Conservation (phyloP, 2,113 vertebrate species). For the Cyanistes caeruleus region DNA sequence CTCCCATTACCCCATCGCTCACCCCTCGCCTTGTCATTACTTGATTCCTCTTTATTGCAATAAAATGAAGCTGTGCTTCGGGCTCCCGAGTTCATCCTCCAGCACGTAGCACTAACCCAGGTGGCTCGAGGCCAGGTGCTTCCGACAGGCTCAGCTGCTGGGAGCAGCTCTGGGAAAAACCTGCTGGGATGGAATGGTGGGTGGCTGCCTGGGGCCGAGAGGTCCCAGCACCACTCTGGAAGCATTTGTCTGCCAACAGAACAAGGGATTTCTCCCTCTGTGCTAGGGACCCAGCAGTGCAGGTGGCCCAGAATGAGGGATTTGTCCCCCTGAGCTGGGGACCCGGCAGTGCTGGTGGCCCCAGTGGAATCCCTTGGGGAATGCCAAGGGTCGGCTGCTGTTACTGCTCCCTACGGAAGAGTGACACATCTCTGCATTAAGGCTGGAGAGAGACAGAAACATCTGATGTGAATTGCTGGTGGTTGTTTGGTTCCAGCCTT, state of each 20-base stretch:
- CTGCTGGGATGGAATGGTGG: background rate
- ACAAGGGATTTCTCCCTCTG: background rate
- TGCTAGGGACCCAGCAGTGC: background rate
- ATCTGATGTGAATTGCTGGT: background rate
- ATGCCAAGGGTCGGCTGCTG: background rate
- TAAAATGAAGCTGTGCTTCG: background rate
- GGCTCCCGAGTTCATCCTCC: background rate
- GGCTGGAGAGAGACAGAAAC: background rate
- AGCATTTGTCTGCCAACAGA: background rate
- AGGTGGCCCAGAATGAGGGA: background rate
- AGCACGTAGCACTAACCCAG: fast-evolving
- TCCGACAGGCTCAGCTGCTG: fast-evolving
- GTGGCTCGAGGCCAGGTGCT: background rate
- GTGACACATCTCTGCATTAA: fast-evolving
- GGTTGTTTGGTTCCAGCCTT: background rate
- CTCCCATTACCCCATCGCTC: background rate
- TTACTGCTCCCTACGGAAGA: fast-evolving
- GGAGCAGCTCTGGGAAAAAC: background rate
- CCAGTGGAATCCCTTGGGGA: background rate
- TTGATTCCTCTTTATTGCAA: constrained; percentile 20
- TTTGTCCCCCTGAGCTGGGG: background rate
- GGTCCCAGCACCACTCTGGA: background rate
- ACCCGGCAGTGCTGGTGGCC: background rate
- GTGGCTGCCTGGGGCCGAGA: background rate
- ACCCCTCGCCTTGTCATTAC: background rate